Percentiles rank a stretch among this genome's conserved stretches.
phyloP scores from a whole-genome alignment of 2,113 vertebrate genomes.

The Etheostoma spectabile region DNA sequence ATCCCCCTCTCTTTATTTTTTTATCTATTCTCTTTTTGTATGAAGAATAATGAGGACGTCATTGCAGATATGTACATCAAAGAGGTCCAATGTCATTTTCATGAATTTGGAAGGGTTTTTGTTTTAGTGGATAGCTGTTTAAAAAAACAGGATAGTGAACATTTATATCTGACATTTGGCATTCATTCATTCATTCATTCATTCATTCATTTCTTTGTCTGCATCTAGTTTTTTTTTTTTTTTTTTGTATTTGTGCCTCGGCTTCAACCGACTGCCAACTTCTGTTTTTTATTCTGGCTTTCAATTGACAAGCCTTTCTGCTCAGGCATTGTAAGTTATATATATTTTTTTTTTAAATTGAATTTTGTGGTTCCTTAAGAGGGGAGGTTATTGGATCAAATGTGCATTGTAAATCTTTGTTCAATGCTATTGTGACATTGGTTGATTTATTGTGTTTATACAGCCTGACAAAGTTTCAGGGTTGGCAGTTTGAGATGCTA shows the following conservation, averaged over 20 bases:
- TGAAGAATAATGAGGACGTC: slow-evolving; percentile 77
- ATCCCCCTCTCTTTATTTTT: slow-evolving; percentile 53
- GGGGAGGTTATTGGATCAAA: slow-evolving; percentile 15
- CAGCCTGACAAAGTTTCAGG: slow-evolving; percentile 19
- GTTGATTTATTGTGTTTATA: slow-evolving; percentile 25
- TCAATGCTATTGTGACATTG: slow-evolving; percentile 16
- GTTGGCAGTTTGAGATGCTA: slow-evolving; percentile 9
- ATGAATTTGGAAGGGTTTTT: slow-evolving; percentile 2
- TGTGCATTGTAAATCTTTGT: slow-evolving; percentile 17
- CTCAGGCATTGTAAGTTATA: slow-evolving; percentile 40
- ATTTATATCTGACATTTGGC: slow-evolving; percentile 17
- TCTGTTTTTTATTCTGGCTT: slow-evolving; percentile 49
- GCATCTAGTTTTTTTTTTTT: slow-evolving; percentile 38
- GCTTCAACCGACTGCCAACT: slow-evolving; percentile 49
- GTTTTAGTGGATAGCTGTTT: slow-evolving; percentile 11
- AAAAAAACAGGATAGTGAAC: slow-evolving; percentile 21
- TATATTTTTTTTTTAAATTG: slow-evolving; percentile 30
- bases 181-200: neutral
- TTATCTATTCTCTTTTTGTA: slow-evolving; percentile 54
- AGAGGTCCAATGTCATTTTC: slow-evolving; percentile 35
- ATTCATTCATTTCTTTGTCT: too few species aligned
- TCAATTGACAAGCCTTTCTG: slow-evolving; percentile 41
- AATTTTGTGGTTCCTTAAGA: slow-evolving; percentile 16
- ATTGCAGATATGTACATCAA: slow-evolving; percentile 60
- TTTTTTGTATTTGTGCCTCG: slow-evolving; percentile 47